phyloP scores from a whole-genome alignment of 30 jellyfish, hydroid and myxozoan species.

The Haliclystus octoradiatus region DNA sequence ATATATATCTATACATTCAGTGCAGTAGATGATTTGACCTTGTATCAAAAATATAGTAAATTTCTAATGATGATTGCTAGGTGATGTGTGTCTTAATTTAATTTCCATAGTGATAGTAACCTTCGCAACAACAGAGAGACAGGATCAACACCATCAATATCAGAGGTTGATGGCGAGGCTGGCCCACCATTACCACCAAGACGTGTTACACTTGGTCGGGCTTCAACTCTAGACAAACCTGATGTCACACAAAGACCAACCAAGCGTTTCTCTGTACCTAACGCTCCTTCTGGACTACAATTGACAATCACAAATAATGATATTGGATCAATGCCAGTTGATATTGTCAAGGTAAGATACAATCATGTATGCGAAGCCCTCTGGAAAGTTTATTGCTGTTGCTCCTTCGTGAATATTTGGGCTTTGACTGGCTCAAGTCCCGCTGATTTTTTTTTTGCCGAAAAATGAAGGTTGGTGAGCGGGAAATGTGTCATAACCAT shows the following conservation, averaged over 20 bases:
- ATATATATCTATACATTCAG: too few species aligned
- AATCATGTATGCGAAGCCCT: not conserved
- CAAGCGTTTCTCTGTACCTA: not conserved
- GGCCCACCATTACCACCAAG: conserved; percentile 50
- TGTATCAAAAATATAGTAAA: too few species aligned
- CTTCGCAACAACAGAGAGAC: conserved; percentile 24
- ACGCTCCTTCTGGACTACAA: not conserved
- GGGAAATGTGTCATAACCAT: conserved; percentile 5
- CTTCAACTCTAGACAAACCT: not conserved
- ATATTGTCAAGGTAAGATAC: not conserved
- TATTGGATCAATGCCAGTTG: not conserved
- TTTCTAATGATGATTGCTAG: too few species aligned
- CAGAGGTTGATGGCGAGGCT: conserved; percentile 21
- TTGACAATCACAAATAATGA: not conserved
- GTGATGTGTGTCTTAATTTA: too few species aligned
- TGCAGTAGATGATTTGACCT: too few species aligned
- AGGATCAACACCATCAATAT: conserved; percentile 24
- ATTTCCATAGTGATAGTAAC: conserved; percentile 29
- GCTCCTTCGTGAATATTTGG: too few species aligned
- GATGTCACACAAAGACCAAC: too few species aligned
- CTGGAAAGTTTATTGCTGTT: not conserved
- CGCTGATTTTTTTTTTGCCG: conserved; percentile 12
- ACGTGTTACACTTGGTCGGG: not conserved
- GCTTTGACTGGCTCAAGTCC: too few species aligned
- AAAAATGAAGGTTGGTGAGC: conserved; percentile 40